Evolutionary conservation across 2,797 vertebrate species (phyloP).

Genomic region (Adelosebastes latens): DNA sequence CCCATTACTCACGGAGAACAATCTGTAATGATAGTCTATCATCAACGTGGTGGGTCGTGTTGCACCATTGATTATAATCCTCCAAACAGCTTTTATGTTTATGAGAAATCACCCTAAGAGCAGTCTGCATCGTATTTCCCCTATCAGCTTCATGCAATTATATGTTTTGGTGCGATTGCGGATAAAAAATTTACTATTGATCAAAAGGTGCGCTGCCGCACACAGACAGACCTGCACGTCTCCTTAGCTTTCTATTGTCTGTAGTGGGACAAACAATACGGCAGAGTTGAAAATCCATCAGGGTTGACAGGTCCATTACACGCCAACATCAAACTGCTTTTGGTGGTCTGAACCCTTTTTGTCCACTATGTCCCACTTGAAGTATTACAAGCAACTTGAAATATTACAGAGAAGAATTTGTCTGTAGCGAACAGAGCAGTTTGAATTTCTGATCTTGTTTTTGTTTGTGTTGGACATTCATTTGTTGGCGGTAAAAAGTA

Average conservation of each 20-base stretch:
- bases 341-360: constrained; percentile 65
- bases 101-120: constrained; percentile 82
- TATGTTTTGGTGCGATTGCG: constrained; percentile 66
- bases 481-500: not conserved
- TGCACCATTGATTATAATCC: constrained; percentile 83
- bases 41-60: constrained; percentile 79
- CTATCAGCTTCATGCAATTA: constrained; percentile 70
- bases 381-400: constrained; percentile 63
- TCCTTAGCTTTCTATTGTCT: constrained; percentile 71
- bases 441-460: constrained; percentile 16
- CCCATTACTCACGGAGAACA: constrained; percentile 82
- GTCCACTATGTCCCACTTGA: constrained; percentile 67
- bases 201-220: constrained; percentile 58
- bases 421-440: constrained; percentile 4
- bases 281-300: constrained; percentile 77
- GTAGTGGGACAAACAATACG: constrained; percentile 67
- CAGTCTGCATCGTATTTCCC: constrained; percentile 66
- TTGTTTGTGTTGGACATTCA: not conserved
- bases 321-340: constrained; percentile 72
- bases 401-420: constrained; percentile 47
- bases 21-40: constrained; percentile 84
- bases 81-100: constrained; percentile 83
- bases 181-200: constrained; percentile 75
- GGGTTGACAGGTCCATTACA: constrained; percentile 79
- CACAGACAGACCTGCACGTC: constrained; percentile 42